These are phyloP conservation scores for Eurystomus gularis DNA, from an alignment of 2,113 vertebrate species.

Conservation along the genomic window DNA sequence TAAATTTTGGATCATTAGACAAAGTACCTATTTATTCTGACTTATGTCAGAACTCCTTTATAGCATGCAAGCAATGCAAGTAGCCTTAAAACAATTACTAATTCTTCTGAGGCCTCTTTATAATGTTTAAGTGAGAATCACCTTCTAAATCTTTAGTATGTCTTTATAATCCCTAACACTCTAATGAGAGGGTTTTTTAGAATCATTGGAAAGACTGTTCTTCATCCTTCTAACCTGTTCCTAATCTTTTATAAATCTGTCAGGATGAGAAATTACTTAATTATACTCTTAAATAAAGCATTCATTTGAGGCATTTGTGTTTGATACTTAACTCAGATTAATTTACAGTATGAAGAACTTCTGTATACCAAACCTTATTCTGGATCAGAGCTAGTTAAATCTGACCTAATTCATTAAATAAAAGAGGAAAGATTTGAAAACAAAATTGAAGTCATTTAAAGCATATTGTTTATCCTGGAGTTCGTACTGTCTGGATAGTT, in stretches of 20 bases:
- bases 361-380: neutral
- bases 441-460: neutral
- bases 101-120: neutral
- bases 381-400: neutral
- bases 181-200: neutral
- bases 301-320: neutral
- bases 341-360: neutral
- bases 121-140: neutral
- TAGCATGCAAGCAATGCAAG: neutral
- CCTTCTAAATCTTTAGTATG: neutral
- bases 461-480: neutral
- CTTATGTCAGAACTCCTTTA: neutral
- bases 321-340: neutral
- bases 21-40: neutral
- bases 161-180: neutral
- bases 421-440: neutral
- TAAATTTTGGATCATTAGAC: neutral
- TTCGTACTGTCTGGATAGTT: neutral
- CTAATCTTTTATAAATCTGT: neutral
- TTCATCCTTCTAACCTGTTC: neutral
- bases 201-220: neutral
- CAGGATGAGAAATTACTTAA: neutral
- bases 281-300: neutral
- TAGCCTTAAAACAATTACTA: neutral
- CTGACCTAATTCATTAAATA: neutral